Evolutionary conservation across 2,888 invertebrate species (phyloP).

Genomic region (Spisula solida): DNA sequence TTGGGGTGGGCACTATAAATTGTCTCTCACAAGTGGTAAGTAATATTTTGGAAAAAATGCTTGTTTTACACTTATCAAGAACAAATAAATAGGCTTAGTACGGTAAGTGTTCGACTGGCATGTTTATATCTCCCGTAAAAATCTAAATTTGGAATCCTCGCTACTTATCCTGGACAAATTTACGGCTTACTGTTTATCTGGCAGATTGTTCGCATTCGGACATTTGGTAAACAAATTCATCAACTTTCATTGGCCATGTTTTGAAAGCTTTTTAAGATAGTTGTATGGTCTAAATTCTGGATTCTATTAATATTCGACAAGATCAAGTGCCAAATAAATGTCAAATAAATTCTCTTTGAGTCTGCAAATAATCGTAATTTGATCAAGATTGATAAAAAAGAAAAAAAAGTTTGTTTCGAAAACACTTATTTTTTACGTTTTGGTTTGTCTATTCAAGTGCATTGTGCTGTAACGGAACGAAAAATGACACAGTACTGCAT

Average conservation of each 20-base stretch:
- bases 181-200: neutral
- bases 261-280: neutral
- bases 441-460: neutral
- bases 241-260: neutral
- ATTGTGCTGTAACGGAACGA: neutral
- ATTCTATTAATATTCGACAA: neutral
- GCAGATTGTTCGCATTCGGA: neutral
- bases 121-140: conserved; percentile 46
- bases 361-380: neutral
- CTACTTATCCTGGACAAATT: conserved; percentile 28
- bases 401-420: too few relatives aligned
- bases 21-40: neutral
- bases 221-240: neutral
- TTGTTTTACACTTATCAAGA: conserved; percentile 1
- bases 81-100: neutral
- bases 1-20: neutral
- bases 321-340: neutral
- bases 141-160: conserved; percentile 16
- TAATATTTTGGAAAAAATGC: conserved; percentile 8
- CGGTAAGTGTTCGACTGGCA: conserved; percentile 17
- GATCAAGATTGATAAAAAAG: too few relatives aligned
- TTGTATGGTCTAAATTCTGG: neutral
- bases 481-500: neutral
- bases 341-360: neutral
- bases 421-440: too few relatives aligned